Evolutionary conservation across 2,113 vertebrate species (phyloP), one percentile per base, ranked within the genome.

Genomic region (Apteryx mantelli): DNA sequence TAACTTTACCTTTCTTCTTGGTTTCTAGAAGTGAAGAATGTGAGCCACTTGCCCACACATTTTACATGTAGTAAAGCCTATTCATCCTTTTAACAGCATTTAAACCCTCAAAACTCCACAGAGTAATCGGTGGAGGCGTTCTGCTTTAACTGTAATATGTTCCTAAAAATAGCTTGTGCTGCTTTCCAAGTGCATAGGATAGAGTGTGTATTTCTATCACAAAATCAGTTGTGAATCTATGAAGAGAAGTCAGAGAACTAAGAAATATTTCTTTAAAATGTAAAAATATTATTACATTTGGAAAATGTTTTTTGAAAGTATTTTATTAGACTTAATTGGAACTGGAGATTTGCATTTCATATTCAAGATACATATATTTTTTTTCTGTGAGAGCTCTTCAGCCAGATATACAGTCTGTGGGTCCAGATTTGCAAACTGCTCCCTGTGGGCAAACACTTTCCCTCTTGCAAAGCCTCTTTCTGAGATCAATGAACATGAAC

Each of bases 401-500:
- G 30, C 76, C 52, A 42, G 28, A 12, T 36, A 11, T 68, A 56
- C 44, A 60, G 26, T 52, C 18, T 91, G 13, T 71, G 1, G 0
- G 9, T 82, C 46, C 70, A 46, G 26, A 68, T 73, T 74, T 89
- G 38, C 9, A 52, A 88, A 82, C 42, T 40, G 55, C 16, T 91
- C 6, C 19, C 65, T 69, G 15, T 44, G 40, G 77, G 44, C 42
- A 68, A 84, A 58, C 12, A 1, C 34, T 58, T 87, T n/a, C 16
- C 20, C 24, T 7, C 60, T 69, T 92, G n/a, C 38, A 77, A 78
- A 89, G 19, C 8, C n/a, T 58, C 58, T 64, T 86, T 53, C 19
- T 68, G n/a, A 73, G 4, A 5, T 77, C 26, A 9, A 0, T 21
- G 74, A 48, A 69, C 14, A 12, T 0, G 1, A 78, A 60, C 71